phyloP scores from a whole-genome alignment of 2,888 invertebrate genomes.

The Mystacides longicornis region DNA sequence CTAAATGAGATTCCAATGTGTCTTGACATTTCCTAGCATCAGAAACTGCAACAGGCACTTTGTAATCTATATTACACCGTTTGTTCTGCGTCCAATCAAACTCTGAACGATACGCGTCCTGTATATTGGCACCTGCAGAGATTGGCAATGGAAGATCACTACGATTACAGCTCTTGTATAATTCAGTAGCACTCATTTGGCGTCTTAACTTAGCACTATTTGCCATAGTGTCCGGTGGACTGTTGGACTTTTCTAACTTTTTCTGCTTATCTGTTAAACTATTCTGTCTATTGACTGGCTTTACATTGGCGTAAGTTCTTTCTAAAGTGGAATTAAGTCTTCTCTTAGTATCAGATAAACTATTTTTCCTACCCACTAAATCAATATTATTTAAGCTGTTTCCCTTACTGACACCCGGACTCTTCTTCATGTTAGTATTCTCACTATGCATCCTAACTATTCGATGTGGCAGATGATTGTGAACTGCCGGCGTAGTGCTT shows the following conservation, averaged over 20 bases:
- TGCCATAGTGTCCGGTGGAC: constrained; percentile 33
- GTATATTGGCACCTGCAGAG: constrained; percentile 46
- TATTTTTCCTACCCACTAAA: constrained; percentile 20
- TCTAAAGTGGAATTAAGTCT: constrained; percentile 13
- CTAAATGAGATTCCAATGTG: constrained; percentile 23
- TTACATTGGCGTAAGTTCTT: constrained; percentile 19
- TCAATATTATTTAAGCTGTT: constrained; percentile 24
- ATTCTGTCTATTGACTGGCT: constrained; percentile 11
- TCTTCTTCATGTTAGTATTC: constrained; percentile 11
- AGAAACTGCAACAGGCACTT: constrained; percentile 17
- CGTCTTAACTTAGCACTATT: constrained; percentile 32
- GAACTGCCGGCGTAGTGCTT: constrained; percentile 38
- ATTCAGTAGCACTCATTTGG: constrained; percentile 39
- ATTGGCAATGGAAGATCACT: constrained; percentile 42
- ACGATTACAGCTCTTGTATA: constrained; percentile 31
- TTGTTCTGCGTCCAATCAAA: constrained; percentile 22
- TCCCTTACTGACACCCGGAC: constrained; percentile 16
- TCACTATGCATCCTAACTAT: constrained; percentile 14
- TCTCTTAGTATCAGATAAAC: constrained; percentile 19
- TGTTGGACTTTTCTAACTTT: constrained; percentile 26
- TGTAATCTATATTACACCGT: constrained; percentile 13
- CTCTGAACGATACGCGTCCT: constrained; percentile 35
- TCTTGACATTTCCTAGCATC: constrained; percentile 17
- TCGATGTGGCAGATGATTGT: constrained; percentile 35
- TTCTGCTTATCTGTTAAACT: constrained; percentile 11